Evolutionary conservation across 2,797 vertebrate genomes (phyloP).

Genomic region (Xiphorhynchus erythropygius): DNA sequence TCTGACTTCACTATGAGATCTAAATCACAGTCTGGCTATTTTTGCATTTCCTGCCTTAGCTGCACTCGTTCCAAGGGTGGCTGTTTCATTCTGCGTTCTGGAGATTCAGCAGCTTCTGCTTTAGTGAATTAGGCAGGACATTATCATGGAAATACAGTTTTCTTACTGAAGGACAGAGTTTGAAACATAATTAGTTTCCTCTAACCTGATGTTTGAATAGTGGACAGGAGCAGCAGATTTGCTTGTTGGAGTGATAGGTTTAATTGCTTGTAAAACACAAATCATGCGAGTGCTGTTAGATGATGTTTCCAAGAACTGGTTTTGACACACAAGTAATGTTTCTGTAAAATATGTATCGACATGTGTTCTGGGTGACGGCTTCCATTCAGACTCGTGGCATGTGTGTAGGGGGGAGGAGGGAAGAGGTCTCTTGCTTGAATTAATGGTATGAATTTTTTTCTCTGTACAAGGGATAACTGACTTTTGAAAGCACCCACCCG

Average conservation of each 20-base stretch:
- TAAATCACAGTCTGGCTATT: constrained; percentile 47
- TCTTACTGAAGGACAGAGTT: neutral
- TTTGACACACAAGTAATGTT: constrained; percentile 27
- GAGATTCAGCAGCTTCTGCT: neutral
- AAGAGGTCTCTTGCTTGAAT: neutral
- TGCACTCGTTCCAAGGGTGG: neutral
- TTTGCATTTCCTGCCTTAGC: constrained; percentile 31
- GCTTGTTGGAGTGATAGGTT: neutral
- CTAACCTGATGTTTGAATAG: neutral
- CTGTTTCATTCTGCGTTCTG: neutral
- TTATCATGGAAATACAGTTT: neutral
- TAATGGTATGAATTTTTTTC: neutral
- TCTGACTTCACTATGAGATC: neutral
- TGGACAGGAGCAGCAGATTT: neutral
- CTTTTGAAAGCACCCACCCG: neutral
- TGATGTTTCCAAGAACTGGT: constrained; percentile 31
- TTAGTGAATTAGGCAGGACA: neutral
- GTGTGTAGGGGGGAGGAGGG: neutral
- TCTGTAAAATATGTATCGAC: constrained; percentile 40
- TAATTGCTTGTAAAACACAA: constrained; percentile 43
- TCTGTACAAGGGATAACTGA: neutral
- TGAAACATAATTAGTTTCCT: neutral
- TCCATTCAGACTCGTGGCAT: neutral
- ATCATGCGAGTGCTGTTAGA: neutral
- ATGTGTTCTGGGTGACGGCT: neutral